Conservation (phyloP, 2,888 invertebrate species). For the Tenthredo amoena region DNA sequence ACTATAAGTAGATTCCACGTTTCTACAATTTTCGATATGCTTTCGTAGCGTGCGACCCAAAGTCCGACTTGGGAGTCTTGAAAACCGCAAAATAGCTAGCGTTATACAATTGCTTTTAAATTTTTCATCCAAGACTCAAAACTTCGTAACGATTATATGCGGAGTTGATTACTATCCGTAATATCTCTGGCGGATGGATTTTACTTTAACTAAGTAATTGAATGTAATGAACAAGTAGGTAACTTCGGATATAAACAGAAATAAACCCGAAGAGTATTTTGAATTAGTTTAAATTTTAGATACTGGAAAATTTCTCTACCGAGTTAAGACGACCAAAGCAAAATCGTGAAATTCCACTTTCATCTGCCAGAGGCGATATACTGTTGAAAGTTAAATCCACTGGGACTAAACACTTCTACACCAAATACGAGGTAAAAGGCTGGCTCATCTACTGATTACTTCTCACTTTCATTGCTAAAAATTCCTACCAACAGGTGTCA, state of each 20-base stretch:
- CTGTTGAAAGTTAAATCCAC: slow-evolving; percentile 1
- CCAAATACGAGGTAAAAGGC: neutral
- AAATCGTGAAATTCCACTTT: neutral
- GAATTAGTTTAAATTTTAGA: neutral
- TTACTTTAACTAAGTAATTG: neutral
- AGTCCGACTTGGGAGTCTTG: neutral
- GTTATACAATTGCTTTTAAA: neutral
- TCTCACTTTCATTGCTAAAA: neutral
- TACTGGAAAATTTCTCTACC: neutral
- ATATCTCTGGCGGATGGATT: neutral
- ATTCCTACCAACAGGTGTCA: slow-evolving; percentile 18
- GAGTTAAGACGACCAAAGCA: neutral
- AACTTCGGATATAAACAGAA: neutral
- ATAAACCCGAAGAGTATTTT: neutral
- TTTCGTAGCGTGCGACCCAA: neutral
- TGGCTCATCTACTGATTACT: neutral
- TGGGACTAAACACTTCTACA: neutral
- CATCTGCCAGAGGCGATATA: neutral
- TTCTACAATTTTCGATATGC: slow-evolving; percentile 1
- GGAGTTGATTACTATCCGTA: neutral
- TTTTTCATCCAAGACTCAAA: neutral
- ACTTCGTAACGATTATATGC: neutral
- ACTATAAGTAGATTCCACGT: slow-evolving; percentile 8
- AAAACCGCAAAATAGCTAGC: neutral
- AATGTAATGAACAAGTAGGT: neutral